phyloP scores from a whole-genome alignment of 2,797 vertebrate species.

The Cryptoblepharus egeriae region DNA sequence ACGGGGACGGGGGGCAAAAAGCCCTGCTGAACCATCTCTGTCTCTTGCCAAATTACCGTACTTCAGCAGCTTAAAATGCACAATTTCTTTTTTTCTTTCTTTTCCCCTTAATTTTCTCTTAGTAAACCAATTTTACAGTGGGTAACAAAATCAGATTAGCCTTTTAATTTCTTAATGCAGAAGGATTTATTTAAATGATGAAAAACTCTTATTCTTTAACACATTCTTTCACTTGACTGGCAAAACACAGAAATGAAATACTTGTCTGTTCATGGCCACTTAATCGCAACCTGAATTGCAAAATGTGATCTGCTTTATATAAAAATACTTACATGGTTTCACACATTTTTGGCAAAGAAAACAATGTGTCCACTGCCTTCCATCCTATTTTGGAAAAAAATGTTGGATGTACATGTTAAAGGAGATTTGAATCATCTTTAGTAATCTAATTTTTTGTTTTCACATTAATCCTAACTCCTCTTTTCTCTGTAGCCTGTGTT shows the following conservation, averaged over 20 bases:
- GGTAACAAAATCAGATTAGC: background rate
- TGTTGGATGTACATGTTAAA: background rate
- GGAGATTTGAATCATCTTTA: background rate
- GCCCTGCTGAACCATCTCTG: no score
- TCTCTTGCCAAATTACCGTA: no score
- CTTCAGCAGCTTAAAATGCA: no score
- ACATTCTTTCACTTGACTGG: no score
- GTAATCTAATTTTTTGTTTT: background rate
- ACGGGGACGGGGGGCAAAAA: no score
- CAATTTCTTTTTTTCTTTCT: no score
- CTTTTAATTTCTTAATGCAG: background rate
- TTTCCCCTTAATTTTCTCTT: no score
- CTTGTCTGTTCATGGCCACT: slow-evolving; percentile 2
- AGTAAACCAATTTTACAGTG: background rate
- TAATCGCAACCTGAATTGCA: background rate
- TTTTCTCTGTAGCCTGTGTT: background rate
- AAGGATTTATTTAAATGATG: no score
- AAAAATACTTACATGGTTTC: slow-evolving; percentile 89
- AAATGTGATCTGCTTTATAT: background rate
- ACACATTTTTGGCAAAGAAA: slow-evolving; percentile 88
- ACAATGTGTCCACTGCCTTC: slow-evolving; percentile 92
- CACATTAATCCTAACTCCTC: background rate
- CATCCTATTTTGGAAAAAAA: slow-evolving; percentile 80
- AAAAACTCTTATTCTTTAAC: no score
- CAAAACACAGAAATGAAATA: background rate